Base-by-base conservation (phyloP, 2,888 invertebrate species). In the Campoletis raptor region DNA sequence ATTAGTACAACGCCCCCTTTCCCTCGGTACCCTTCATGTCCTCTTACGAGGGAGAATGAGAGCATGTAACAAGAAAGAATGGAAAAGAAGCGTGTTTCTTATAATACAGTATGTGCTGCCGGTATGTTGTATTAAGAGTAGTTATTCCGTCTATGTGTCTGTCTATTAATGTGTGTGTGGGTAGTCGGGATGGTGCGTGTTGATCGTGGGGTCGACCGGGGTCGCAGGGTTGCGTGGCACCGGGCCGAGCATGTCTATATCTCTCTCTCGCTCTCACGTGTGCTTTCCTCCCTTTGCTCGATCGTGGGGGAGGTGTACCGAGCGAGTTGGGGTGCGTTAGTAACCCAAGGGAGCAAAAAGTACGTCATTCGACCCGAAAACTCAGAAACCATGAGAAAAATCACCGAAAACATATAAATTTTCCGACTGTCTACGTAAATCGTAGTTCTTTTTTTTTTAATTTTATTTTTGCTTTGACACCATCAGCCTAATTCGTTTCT, bases 181-280 rank as follows among this genome's bases (percentile, higher is more conserved):
- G 80, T 69, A n/a, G 80, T 83, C 66, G 73, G 70, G 64, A 78
- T 69, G 81, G 83, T 86, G 86, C 86, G 83, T 86, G 86, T 81
- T 86, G 86, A 86, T 86, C 86, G 86, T 86, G 77, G 86, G 86
- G 82, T 84, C 79, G 83, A 48, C 83, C 69, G 84, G 84, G 84
- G 85, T 86, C 86, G 80, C 83, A 83, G 83, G 86, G 86, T 86
- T 86, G 86, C 86, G 86, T 86, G 86, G 82, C 86, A 81, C 86
- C 86, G 80, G 77, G 77, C 81, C 83, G 82, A 48, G 52, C 72
- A 24, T 42, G 72, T 6, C 70, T 42, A 72, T 40, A 45, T 2
- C 77, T 21, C 52, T n/a, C 79, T 24, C 48, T 18, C 30, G 48
- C 30, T 48, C 48, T n/a, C n/a, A 48, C 12, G 61, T 12, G 57